A percentile compares a stretch with the other conserved stretches of the same genome.
These are phyloP conservation scores for Rhagonycha fulva DNA, from an alignment of 2,888 invertebrate species.

Conservation along the genomic window DNA sequence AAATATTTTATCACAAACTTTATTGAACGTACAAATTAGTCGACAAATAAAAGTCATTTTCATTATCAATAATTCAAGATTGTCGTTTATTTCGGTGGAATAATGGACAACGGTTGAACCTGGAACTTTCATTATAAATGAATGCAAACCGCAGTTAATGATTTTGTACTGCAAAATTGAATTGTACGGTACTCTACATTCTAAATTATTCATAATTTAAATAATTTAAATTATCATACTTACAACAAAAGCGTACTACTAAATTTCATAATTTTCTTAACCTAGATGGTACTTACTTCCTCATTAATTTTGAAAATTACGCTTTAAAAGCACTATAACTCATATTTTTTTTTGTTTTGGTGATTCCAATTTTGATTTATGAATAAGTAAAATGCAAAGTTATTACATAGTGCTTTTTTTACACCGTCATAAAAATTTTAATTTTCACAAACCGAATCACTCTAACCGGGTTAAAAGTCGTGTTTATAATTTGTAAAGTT, in stretches of 20 bases:
- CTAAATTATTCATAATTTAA: not conserved
- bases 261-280: not conserved
- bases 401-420: not conserved
- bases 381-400: not conserved
- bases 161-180: not conserved
- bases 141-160: conserved; percentile 23
- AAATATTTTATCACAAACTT: not conserved
- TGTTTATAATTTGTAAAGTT: not conserved
- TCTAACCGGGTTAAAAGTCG: not conserved
- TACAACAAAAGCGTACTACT: not conserved
- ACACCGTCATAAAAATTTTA: not conserved
- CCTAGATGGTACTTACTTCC: not conserved
- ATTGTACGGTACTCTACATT: not conserved
- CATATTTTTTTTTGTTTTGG: not conserved
- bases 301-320: not conserved
- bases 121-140: conserved; percentile 14
- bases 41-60: conserved; percentile 26
- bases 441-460: not conserved
- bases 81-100: not conserved
- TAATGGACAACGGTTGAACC: conserved; percentile 7
- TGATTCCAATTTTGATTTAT: not conserved
- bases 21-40: conserved; percentile 21
- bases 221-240: not conserved
- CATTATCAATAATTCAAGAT: conserved; percentile 26
- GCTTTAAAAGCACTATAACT: not conserved